Conservation (phyloP, 2,113 vertebrate genomes). For the Psittacus erithacus region DNA sequence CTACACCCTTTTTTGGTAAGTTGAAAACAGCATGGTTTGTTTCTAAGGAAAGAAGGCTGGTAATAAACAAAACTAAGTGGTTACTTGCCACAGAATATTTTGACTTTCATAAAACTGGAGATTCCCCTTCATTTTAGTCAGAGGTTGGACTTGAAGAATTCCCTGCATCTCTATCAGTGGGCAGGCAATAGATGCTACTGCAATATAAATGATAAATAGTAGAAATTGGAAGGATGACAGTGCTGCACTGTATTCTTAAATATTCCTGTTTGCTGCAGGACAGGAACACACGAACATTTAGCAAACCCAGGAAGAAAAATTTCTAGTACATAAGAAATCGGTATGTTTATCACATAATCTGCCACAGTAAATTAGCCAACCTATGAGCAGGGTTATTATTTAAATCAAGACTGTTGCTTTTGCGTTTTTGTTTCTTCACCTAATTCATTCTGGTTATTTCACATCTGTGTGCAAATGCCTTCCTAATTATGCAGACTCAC, state of each 20-base stretch:
- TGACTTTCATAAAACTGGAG: not conserved
- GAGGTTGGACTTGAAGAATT: not conserved
- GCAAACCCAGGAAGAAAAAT: not conserved
- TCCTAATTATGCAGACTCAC: conserved; percentile 5
- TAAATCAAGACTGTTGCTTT: conserved; percentile 11
- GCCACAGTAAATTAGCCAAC: conserved; percentile 22
- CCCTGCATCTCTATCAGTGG: not conserved
- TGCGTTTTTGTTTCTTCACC: not conserved
- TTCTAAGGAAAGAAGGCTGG: not conserved
- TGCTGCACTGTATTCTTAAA: not conserved
- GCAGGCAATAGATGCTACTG: not conserved
- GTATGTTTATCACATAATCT: not conserved
- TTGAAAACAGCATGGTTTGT: not conserved
- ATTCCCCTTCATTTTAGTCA: not conserved
- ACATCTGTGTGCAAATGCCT: not conserved
- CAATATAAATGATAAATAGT: not conserved
- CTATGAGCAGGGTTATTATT: not conserved
- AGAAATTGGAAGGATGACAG: not conserved
- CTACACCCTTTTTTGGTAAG: not conserved
- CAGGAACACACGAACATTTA: not conserved
- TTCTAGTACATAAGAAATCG: not conserved
- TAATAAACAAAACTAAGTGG: not conserved
- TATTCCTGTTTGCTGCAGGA: not conserved
- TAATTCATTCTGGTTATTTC: conserved; percentile 36
- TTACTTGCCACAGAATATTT: not conserved